Evolutionary conservation across 2,113 vertebrate species (phyloP).

Genomic region (Eubucco bourcierii): DNA sequence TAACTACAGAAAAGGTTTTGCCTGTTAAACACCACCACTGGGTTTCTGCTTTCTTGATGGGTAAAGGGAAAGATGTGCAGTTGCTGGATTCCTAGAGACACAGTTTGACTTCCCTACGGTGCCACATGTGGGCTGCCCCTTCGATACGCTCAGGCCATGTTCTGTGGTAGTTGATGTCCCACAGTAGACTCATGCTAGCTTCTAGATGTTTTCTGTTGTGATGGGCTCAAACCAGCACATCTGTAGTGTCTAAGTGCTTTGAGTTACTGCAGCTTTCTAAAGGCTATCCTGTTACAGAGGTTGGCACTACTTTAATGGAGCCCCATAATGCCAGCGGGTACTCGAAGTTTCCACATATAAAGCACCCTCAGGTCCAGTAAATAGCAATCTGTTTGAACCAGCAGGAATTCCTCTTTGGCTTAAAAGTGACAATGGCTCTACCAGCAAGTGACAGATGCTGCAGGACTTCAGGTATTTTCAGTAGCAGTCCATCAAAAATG

Average conservation of each 20-base stretch:
- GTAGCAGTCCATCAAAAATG: neutral
- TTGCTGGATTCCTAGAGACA: neutral
- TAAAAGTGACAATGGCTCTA: neutral
- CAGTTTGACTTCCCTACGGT: neutral
- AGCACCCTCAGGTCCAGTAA: neutral
- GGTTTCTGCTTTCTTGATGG: neutral
- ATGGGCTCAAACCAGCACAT: no score
- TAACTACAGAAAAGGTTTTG: neutral
- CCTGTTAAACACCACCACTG: neutral
- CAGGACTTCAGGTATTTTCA: neutral
- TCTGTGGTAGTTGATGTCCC: neutral
- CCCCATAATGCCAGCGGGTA: neutral
- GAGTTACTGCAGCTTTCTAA: neutral
- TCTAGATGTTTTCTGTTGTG: neutral
- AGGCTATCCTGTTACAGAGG: neutral
- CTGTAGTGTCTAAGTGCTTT: neutral
- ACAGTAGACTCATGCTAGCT: neutral
- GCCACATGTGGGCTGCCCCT: neutral
- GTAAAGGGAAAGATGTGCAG: neutral
- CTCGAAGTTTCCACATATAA: neutral
- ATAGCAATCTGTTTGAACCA: neutral
- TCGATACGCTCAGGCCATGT: neutral
- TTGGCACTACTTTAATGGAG: neutral
- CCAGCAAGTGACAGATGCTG: neutral
- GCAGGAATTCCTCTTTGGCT: neutral